These are phyloP conservation scores for Onthophagus taurus DNA, from an alignment of 1,140 invertebrate genomes.

Conservation along the genomic window DNA sequence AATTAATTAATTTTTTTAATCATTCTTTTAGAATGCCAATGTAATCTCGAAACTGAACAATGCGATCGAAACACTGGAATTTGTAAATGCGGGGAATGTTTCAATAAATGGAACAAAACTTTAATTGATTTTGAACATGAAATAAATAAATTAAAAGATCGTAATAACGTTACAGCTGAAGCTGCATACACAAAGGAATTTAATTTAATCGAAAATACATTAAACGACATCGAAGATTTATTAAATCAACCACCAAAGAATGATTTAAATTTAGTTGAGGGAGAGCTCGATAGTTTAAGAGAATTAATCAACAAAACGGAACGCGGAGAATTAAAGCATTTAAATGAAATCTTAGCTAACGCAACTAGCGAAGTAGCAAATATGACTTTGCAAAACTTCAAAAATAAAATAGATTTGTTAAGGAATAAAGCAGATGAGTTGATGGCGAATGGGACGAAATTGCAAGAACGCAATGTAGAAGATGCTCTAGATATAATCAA, in stretches of 20 bases:
- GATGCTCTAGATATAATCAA: slow-evolving; percentile 86
- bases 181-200: slow-evolving; percentile 93
- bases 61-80: slow-evolving; percentile 79
- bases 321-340: slow-evolving; percentile 46
- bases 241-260: slow-evolving; percentile 58
- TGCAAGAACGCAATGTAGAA: slow-evolving; percentile 92
- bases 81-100: slow-evolving; percentile 97
- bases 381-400: slow-evolving; percentile 64
- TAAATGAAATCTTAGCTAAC: slow-evolving; percentile 58
- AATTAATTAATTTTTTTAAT: slow-evolving; percentile 2
- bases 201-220: slow-evolving; percentile 75
- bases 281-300: slow-evolving; percentile 40
- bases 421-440: slow-evolving; percentile 64
- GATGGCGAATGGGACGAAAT: slow-evolving; percentile 75
- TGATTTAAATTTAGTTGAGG: slow-evolving; percentile 36
- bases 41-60: slow-evolving; percentile 70
- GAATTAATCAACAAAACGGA: slow-evolving; percentile 41
- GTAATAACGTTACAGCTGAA: slow-evolving; percentile 85
- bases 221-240: slow-evolving; percentile 67
- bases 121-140: slow-evolving; percentile 66
- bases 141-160: no score
- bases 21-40: slow-evolving; percentile 66
- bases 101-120: slow-evolving; percentile 95
- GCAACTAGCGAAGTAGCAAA: slow-evolving; percentile 71
- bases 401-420: slow-evolving; percentile 59